Base-by-base conservation (phyloP, 2,113 vertebrate genomes). In the Meleagris gallopavo region DNA sequence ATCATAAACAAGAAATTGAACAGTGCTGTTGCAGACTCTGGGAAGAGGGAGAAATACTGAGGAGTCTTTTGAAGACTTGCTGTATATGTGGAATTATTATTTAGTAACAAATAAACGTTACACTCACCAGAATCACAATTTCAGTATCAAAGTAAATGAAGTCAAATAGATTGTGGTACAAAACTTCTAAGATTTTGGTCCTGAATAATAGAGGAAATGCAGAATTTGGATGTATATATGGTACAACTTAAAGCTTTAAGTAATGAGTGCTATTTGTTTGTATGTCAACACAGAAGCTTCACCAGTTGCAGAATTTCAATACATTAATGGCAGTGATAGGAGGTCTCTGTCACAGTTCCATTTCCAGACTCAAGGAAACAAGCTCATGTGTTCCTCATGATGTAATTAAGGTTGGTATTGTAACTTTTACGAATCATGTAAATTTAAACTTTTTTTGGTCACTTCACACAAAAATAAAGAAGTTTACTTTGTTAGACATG, bases 251-350 rank as follows among this genome's bases (percentile, higher is more conserved):
- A 85, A 34, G 20, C 29, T 76, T 69, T 83, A 75, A 90, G 41
- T 79, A 40, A 73, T 41, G 67, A 82, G 48, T 76, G 40, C 11
- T 57, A 13, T 6, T 34, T 89, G 60, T 76, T 76, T 54, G 5
- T 78, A 41, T 94, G 22, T 88, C 58, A 55, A 88, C 36, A 83
- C 97, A 99, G 99, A 98, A 98, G 96, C 98, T 99, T 60, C 98
- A 99, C 81, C 97, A 98, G 74, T 98, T 99, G 86, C 99, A 99
- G 97, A 99, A 99, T 97, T 99, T 99, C 95, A 99, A 99, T 96
- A 99, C 99, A 11, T 95, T 99, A 98, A 99, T 99, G 99, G 99
- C 99, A 15, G 99, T 99, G 92, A 99, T 99, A 82, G 99, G 99
- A 72, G 99, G 99, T 61, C 97, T 99, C 7, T 99, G 98, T 85